Base-by-base conservation (phyloP, 2,888 invertebrate species). In the Eretmocerus hayati region DNA sequence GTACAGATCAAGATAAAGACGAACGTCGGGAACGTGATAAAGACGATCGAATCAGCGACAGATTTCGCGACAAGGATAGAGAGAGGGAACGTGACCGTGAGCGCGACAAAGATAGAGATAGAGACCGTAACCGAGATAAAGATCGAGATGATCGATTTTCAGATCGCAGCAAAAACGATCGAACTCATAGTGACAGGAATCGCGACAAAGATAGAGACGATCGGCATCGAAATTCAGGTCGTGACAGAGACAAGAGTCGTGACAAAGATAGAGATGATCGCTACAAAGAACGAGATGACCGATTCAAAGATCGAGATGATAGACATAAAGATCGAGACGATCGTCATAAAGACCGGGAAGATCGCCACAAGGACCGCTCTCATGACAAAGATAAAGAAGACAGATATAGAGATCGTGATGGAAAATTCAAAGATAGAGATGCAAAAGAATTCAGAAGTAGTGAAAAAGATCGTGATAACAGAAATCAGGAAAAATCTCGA, bases 321-420 rank as follows among this genome's bases (percentile, higher is more conserved):
- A 26, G 50, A 18, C 63, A 68, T 20, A 64, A 64, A 54, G 55
- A 55, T 33, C 41, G 49, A 43, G 63, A 62, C 8, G 49, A 52
- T 21, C 40, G 52, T 19, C 21, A 44, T 18, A 52, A 47, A 16
- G 43, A 48, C 36, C 32, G 44, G 39, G 20, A 15, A 11, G 21
- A n/a, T n/a, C n/a, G n/a, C n/a, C 22, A 43, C 23, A 51, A 47
- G 16, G 42, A 47, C 35, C 26, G 46, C 30, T 18, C 30, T 5
- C 36, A 46, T 33, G 66, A 69, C 20, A 64, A 64, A 52, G 63
- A 65, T 46, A 56, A 55, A 38, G 62, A 62, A 13, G 46, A 48
- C 20, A 45, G 48, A 9, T 40, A 31, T 19, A 52, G 40, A 30
- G 46, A 48, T 22, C 38, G 36, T 36, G 30, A 30, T 15, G 56